Conservation (phyloP, 2,113 vertebrate genomes). For the Orientallactaga bullata region DNA sequence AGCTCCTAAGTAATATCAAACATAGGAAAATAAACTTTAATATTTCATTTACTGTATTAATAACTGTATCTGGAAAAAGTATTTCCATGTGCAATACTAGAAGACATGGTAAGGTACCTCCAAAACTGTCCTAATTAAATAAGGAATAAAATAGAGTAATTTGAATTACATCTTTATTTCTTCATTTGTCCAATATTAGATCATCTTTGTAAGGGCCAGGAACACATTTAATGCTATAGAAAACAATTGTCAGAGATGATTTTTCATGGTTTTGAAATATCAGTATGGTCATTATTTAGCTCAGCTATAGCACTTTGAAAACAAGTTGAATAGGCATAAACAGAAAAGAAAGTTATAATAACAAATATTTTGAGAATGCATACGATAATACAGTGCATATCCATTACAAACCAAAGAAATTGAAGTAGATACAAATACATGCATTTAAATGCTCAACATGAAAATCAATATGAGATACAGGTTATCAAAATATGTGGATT, state of each 20-base stretch:
- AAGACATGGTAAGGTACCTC: background rate
- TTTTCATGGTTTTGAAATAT: background rate
- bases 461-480: background rate
- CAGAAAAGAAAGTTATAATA: background rate
- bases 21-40: background rate
- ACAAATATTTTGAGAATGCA: background rate
- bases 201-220: background rate
- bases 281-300: background rate
- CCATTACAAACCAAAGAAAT: background rate
- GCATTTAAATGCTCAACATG: background rate
- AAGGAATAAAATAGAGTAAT: background rate
- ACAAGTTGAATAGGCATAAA: background rate
- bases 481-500: background rate
- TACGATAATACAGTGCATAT: background rate
- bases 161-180: background rate
- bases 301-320: background rate
- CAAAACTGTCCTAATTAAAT: slow-evolving; percentile 18
- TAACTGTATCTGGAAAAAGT: background rate
- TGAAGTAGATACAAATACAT: background rate
- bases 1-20: background rate
- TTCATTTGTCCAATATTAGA: background rate
- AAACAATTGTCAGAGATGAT: background rate
- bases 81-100: background rate
- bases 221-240: background rate
- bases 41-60: background rate